Percentiles rank a stretch among this genome's conserved stretches.
phyloP scores from a whole-genome alignment of 2,113 vertebrate genomes.

The Eulemur rufifrons region DNA sequence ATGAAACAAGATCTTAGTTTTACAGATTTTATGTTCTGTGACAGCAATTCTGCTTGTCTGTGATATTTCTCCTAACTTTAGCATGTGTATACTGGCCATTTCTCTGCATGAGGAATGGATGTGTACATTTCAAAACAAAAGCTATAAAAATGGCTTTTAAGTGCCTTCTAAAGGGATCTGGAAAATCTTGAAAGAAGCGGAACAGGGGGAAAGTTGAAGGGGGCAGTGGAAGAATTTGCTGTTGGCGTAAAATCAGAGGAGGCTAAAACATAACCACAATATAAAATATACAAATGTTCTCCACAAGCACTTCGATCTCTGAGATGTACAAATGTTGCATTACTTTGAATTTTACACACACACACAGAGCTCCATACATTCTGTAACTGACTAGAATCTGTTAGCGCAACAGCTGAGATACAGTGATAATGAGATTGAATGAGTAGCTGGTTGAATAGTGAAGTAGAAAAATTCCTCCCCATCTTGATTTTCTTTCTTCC shows the following conservation, averaged over 20 bases:
- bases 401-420: not conserved
- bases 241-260: slow-evolving; percentile 43
- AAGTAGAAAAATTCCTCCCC: not conserved
- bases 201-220: not conserved
- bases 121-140: slow-evolving; percentile 40
- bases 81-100: not conserved
- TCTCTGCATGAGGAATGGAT: not conserved
- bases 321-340: not conserved
- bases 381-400: not conserved
- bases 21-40: not conserved
- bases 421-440: not conserved
- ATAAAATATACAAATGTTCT: not conserved
- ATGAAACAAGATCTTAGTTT: not conserved
- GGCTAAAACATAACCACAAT: slow-evolving; percentile 42
- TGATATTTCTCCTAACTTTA: not conserved
- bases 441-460: not conserved
- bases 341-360: not conserved
- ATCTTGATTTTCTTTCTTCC: slow-evolving; percentile 1
- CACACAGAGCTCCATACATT: not conserved
- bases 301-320: not conserved
- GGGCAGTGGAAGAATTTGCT: not conserved
- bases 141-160: slow-evolving; percentile 49
- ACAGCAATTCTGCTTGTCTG: not conserved
- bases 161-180: not conserved
- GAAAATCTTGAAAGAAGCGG: slow-evolving; percentile 36